These are phyloP conservation scores for Pomatostomus ruficeps DNA, from an alignment of 2,113 vertebrate species.

Conservation along the genomic window DNA sequence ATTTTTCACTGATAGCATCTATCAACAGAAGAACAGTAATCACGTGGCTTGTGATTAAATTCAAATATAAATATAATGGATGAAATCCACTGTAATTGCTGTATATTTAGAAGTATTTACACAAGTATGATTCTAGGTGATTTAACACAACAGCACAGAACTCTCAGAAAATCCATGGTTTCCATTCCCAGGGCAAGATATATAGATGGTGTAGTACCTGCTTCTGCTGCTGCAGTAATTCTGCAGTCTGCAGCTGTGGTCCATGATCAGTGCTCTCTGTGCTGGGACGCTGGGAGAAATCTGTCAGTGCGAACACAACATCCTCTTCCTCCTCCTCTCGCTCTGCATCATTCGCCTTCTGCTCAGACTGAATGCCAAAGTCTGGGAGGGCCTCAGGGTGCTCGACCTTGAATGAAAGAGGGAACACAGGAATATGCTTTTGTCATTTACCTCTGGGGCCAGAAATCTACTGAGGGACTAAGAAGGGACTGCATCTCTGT, in stretches of 20 bases:
- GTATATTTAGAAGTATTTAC: not conserved
- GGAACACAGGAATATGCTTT: not conserved
- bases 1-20: slow-evolving; percentile 38
- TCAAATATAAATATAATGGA: slow-evolving; percentile 32
- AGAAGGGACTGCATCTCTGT: not conserved
- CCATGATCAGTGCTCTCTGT: slow-evolving; percentile 57
- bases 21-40: slow-evolving; percentile 6
- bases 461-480: not conserved
- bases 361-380: slow-evolving; percentile 69
- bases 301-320: slow-evolving; percentile 56
- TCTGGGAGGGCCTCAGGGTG: slow-evolving; percentile 79
- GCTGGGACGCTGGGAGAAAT: slow-evolving; percentile 63
- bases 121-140: not conserved
- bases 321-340: slow-evolving; percentile 59
- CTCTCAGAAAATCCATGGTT: not conserved
- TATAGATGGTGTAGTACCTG: slow-evolving; percentile 73
- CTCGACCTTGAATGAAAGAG: slow-evolving; percentile 74
- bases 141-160: not conserved
- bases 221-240: slow-evolving; percentile 81
- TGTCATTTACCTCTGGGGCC: not conserved
- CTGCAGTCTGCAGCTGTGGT: slow-evolving; percentile 73
- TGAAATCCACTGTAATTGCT: slow-evolving; percentile 12
- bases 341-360: slow-evolving; percentile 57
- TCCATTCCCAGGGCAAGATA: not conserved
- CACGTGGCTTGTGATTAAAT: slow-evolving; percentile 8